Base-by-base conservation (phyloP, 1,140 invertebrate species). In the Fopius arisanus region DNA sequence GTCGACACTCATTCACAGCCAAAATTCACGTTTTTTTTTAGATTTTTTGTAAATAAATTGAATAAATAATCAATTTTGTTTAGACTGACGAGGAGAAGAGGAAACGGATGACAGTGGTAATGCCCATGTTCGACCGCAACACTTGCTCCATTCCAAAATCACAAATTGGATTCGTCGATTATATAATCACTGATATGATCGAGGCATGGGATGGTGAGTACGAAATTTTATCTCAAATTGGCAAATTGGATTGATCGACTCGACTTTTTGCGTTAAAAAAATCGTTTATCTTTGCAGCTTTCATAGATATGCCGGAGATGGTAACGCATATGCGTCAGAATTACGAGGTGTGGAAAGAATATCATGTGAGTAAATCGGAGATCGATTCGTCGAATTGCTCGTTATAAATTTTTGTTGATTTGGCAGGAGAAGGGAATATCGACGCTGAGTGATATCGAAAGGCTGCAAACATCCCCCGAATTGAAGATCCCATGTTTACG, bases 101-200 rank as follows among this genome's bases (percentile, higher is more conserved):
- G 0, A 89, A 91, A 69, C 92, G 92, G 69, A 86, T 98, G 77
- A 96, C 96, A 2, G 95, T 98, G 2, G 95, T 98, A 62, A 98
- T 98, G 97, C 96, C 97, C 0, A 95, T 97, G 91, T 99, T 98
- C 86, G 97, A 98, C 79, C 91, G 96, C 81, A 90, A 91, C 59
- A 94, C 95, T 7, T 98, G 96, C 87, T 98, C 96, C 75, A 96
- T 99, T 85, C 96, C 97, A 67, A 96, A 97, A 89, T 96, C 96
- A 59, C 97, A 99, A 90, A 97, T 96, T 77, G 96, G 96, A 59
- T 99, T 99, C 88, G 94, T 98, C 67, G 97, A 99, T 88, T 97
- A 94, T 86, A 98, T 99, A 81, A 96, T 98, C 77, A 95, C 94
- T 77, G 95, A 97, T 84, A 98, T 99, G 97, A 97, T 98, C 89